Percentiles rank a stretch among this genome's conserved stretches.
Evolutionary conservation across 2,797 vertebrate genomes (phyloP).

Genomic region (Euphonia xanthogaster): DNA sequence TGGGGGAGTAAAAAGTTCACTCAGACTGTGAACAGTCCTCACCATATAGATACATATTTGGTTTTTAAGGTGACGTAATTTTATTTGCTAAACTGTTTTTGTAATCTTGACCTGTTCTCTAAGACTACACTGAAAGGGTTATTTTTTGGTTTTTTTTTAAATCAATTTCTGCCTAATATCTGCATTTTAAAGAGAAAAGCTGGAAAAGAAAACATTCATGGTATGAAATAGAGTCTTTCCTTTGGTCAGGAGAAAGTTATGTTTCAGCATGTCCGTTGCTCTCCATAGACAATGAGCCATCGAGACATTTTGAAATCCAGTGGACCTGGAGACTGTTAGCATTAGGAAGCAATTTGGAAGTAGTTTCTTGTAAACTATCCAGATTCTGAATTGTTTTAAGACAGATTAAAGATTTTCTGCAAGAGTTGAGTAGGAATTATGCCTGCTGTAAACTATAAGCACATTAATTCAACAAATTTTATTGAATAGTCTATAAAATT

Average conservation of each 20-base stretch:
- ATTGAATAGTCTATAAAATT: neutral
- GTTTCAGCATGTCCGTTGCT: neutral
- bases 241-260: neutral
- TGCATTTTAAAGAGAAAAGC: neutral
- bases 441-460: neutral
- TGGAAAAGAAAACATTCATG: neutral
- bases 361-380: neutral
- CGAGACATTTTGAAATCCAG: neutral
- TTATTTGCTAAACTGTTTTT: neutral
- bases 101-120: neutral
- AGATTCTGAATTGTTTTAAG: neutral
- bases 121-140: neutral
- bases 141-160: neutral
- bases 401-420: neutral
- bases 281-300: neutral
- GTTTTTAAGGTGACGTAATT: neutral
- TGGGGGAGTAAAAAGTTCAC: neutral
- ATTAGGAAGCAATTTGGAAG: neutral
- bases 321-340: neutral
- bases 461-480: neutral
- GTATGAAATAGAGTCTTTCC: neutral
- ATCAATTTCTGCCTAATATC: neutral
- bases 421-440: neutral
- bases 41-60: neutral
- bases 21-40: neutral